These are phyloP conservation scores for Corella eumyota DNA, from an alignment of 23 tunicate species.

Conservation along the genomic window DNA sequence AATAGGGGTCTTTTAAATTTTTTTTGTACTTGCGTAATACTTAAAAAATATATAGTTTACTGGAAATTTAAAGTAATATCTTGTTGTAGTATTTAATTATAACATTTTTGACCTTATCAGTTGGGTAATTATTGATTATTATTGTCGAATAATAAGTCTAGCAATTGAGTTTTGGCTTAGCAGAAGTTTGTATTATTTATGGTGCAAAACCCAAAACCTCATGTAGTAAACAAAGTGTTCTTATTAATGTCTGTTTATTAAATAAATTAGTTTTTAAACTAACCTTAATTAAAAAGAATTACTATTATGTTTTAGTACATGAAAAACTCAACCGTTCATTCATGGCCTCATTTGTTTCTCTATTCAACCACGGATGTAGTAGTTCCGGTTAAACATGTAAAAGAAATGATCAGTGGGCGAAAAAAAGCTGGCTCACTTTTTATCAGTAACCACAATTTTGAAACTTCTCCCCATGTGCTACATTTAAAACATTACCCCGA, in stretches of 20 bases:
- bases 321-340: conserved; percentile 5
- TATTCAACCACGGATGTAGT: conserved; percentile 61
- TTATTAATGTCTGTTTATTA: not conserved
- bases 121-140: too few relatives aligned
- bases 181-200: too few relatives aligned
- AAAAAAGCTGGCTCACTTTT: conserved; percentile 16
- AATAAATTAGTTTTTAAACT: not conserved
- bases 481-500: conserved; percentile 41
- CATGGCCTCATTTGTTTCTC: conserved; percentile 64
- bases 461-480: conserved; percentile 42
- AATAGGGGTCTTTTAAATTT: too few relatives aligned
- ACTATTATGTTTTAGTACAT: too few relatives aligned
- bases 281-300: too few relatives aligned
- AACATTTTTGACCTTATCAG: too few relatives aligned
- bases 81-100: too few relatives aligned
- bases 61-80: too few relatives aligned
- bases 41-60: too few relatives aligned
- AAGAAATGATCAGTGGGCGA: conserved; percentile 33
- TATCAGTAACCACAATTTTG: conserved; percentile 29
- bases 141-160: too few relatives aligned
- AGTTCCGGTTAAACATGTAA: conserved; percentile 24
- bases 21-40: too few relatives aligned
- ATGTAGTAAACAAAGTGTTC: not conserved
- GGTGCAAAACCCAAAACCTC: not conserved
- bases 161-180: too few relatives aligned